Evolutionary conservation across 2,113 vertebrate species (phyloP).

Genomic region (Aegithalos caudatus): DNA sequence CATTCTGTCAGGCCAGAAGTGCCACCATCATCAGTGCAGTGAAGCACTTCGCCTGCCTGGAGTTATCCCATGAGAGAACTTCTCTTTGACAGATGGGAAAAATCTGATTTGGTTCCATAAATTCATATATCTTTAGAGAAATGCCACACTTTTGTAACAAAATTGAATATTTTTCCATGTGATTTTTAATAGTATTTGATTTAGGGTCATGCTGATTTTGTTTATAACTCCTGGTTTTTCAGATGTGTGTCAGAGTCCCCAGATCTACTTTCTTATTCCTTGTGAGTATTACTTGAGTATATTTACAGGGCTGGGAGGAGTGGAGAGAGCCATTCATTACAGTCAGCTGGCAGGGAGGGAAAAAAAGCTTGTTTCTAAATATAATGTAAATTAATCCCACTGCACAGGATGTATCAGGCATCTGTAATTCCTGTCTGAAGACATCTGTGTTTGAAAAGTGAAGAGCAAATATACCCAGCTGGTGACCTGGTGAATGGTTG

Average conservation of each 20-base stretch:
- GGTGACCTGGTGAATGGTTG: background rate
- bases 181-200: background rate
- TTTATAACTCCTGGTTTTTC: background rate
- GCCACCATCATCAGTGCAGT: background rate
- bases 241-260: background rate
- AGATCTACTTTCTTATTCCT: background rate
- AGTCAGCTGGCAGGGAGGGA: background rate
- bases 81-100: background rate
- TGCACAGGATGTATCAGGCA: background rate
- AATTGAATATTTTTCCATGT: background rate
- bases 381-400: background rate
- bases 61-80: background rate
- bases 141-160: background rate
- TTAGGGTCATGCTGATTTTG: background rate
- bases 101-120: background rate
- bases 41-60: background rate
- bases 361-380: background rate
- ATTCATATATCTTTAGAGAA: background rate
- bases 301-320: background rate
- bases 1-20: background rate
- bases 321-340: background rate
- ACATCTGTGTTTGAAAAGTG: background rate
- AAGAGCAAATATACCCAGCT: background rate
- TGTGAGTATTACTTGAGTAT: background rate
- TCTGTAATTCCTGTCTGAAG: background rate